phyloP scores from a whole-genome alignment of 2,797 vertebrate species.

The Eutrigla gurnardus region DNA sequence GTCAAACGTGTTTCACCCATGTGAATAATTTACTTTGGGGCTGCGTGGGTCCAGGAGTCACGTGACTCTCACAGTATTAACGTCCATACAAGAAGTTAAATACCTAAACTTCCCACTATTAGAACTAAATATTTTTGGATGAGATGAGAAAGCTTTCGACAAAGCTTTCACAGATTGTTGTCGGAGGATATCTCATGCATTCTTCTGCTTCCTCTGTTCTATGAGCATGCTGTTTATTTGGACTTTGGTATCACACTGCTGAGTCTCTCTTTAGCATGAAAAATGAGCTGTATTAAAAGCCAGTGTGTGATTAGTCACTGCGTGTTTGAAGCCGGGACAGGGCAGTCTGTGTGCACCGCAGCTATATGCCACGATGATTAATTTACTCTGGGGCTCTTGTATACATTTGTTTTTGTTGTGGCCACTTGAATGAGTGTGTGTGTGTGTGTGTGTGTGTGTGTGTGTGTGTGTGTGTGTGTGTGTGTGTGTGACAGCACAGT shows the following conservation, averaged over 20 bases:
- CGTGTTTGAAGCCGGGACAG: constrained; percentile 57
- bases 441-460: constrained; percentile 8
- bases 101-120: too few relatives aligned
- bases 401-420: constrained; percentile 56
- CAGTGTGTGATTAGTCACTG: constrained; percentile 64
- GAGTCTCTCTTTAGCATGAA: constrained; percentile 62
- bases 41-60: too few relatives aligned
- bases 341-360: constrained; percentile 46
- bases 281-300: constrained; percentile 64
- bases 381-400: constrained; percentile 44
- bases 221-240: constrained; percentile 48
- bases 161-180: constrained; percentile 25
- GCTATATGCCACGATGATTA: constrained; percentile 67
- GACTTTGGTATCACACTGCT: constrained; percentile 47
- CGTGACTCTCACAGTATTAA: too few relatives aligned
- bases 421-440: constrained; percentile 1
- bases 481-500: constrained; percentile 12
- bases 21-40: too few relatives aligned
- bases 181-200: constrained; percentile 23
- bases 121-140: not conserved
- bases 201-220: constrained; percentile 33
- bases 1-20: too few relatives aligned
- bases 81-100: too few relatives aligned
- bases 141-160: constrained; percentile 6
- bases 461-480: constrained; percentile 11